Base-by-base conservation (phyloP, 30 jellyfish, hydroid and myxozoan genomes). In the Euphysa ruthae region DNA sequence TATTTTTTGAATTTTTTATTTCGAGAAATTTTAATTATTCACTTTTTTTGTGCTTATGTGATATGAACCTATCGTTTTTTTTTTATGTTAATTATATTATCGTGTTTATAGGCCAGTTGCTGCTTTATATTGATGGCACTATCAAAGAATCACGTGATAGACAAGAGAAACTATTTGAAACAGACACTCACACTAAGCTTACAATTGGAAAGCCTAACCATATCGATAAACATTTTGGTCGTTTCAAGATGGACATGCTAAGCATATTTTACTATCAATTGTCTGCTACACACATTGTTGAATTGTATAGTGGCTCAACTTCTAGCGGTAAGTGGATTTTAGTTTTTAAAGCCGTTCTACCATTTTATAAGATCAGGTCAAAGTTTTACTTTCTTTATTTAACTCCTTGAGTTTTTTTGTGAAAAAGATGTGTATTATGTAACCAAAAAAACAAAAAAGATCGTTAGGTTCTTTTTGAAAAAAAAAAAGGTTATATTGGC, bases 131-230 rank as follows among this genome's bases (percentile, higher is more conserved):
- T 20, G 63, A 85, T 64, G 96, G 93, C 31, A 43, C 31, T 21
- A 29, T 22, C 20, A 56, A 38, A 18, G 90, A 73, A 12, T 56
- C 78, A 22, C 71, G 58, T 10, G 70, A 38, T 3, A 76, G 62
- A 18, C 73, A 75, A 66, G 69, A 73, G n/a, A 81, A 77, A 61
- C 31, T 75, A 0, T 79, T 70, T 63, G 69, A 49, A 20, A 18
- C 76, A 13, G 96, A 85, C 56, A 72, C 77, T 1, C 87, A 79
- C 50, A 85, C 94, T 20, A 23, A 58, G 16, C 75, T 85, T 6
- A 85, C 96, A 15, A 73, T 85, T 64, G 96, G 96, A 4, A 85
- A 72, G 44, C 94, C 96, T 20, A 85, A 85, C 61, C 94, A 85
- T 43, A 70, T 63, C n/a, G 91, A 68, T 18, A 85, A 81, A 23